A percentile compares a stretch with the other conserved stretches of the same genome.
Evolutionary conservation across 2,797 vertebrate species (phyloP).

Genomic region (Cephalopachus bancanus): DNA sequence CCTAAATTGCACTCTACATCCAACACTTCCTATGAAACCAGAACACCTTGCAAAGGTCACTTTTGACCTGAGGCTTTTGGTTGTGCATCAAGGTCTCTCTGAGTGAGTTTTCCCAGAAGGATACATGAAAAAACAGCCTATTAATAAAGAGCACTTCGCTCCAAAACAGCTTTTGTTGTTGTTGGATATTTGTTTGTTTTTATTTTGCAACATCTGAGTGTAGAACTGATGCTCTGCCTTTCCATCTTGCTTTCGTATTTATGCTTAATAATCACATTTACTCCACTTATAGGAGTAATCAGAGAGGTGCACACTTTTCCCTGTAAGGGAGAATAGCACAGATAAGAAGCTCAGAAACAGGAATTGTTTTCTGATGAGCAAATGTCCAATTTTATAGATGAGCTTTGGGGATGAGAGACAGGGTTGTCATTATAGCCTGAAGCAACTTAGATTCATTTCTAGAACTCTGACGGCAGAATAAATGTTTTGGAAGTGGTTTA

Average conservation of each 20-base stretch:
- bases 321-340: neutral
- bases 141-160: neutral
- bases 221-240: neutral
- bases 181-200: conserved; percentile 5
- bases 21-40: neutral
- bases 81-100: neutral
- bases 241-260: conserved; percentile 28
- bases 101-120: neutral
- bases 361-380: conserved; percentile 68
- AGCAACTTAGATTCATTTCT: conserved; percentile 48
- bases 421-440: conserved; percentile 42
- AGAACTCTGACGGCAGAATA: neutral
- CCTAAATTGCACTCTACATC: neutral
- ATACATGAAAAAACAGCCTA: neutral
- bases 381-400: conserved; percentile 72
- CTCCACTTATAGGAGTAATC: neutral
- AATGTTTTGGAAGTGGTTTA: conserved; percentile 35
- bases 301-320: conserved; percentile 26
- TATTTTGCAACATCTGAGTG: conserved; percentile 9
- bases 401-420: conserved; percentile 34
- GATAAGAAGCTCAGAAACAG: conserved; percentile 26
- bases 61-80: neutral
- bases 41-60: neutral
- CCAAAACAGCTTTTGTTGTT: neutral
- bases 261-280: conserved; percentile 55